Conservation (phyloP, 1,140 invertebrate species). For the Liolophura sinensis region DNA sequence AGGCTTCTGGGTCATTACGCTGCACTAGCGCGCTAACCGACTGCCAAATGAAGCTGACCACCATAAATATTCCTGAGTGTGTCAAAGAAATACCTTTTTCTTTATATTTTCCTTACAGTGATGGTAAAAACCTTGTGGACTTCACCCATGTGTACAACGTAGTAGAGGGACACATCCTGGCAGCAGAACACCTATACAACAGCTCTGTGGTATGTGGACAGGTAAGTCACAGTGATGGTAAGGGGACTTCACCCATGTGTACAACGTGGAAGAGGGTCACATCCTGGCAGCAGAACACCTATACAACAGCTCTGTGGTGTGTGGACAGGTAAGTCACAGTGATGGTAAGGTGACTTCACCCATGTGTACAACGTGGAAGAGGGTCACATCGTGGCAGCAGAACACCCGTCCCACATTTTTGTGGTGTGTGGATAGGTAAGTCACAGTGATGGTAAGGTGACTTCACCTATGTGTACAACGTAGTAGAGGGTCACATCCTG, state of each 20-base stretch:
- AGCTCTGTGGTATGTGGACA: slow-evolving; percentile 33
- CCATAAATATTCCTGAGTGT: not conserved
- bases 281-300: slow-evolving; percentile 41
- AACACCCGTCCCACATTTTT: slow-evolving; percentile 12
- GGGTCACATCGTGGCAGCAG: slow-evolving; percentile 43
- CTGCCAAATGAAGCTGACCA: no score
- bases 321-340: slow-evolving; percentile 41
- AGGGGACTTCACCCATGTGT: slow-evolving; percentile 51
- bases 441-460: slow-evolving; percentile 47
- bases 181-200: slow-evolving; percentile 31
- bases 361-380: slow-evolving; percentile 50
- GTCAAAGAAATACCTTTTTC: not conserved
- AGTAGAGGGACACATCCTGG: slow-evolving; percentile 45
- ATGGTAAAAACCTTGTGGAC: slow-evolving; percentile 50
- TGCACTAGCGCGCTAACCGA: no score
- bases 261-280: slow-evolving; percentile 50
- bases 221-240: no score
- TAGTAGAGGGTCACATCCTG: slow-evolving; percentile 46
- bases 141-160: slow-evolving; percentile 53
- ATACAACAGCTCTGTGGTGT: slow-evolving; percentile 20
- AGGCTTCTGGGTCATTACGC: no score
- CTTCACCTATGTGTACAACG: slow-evolving; percentile 51
- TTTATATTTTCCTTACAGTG: slow-evolving; percentile 24
- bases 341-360: slow-evolving; percentile 51
- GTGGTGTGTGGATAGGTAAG: slow-evolving; percentile 1